Evolutionary conservation across 2,113 vertebrate species (phyloP).

Genomic region (Eudorcas thomsonii): DNA sequence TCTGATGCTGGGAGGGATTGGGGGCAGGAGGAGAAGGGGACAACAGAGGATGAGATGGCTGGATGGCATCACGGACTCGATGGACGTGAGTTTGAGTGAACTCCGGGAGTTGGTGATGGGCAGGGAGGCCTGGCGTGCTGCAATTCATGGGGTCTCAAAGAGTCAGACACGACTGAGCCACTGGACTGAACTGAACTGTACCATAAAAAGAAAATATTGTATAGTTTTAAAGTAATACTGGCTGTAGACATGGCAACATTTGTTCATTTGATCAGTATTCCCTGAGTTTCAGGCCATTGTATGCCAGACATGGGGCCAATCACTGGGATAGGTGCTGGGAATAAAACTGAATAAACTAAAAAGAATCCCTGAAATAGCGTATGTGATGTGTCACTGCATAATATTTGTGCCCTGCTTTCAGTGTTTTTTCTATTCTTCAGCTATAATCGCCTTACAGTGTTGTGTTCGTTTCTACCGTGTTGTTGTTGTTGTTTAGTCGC

Average conservation of each 20-base stretch:
- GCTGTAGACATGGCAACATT: not conserved
- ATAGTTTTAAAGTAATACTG: not conserved
- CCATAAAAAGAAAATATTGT: not conserved
- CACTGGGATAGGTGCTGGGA: not conserved
- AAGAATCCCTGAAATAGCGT: not conserved
- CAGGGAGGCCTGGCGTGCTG: too few species aligned
- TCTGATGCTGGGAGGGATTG: too few species aligned
- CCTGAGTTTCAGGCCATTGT: not conserved
- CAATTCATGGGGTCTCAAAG: too few species aligned
- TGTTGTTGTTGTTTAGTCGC: not conserved
- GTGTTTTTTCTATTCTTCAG: not conserved
- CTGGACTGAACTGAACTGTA: too few species aligned
- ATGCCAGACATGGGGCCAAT: not conserved
- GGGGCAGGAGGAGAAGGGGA: too few species aligned
- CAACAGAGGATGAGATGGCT: too few species aligned
- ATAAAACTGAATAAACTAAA: not conserved
- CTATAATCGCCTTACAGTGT: not conserved
- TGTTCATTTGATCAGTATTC: not conserved
- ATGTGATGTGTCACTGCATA: not conserved
- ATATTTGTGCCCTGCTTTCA: not conserved
- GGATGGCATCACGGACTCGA: too few species aligned
- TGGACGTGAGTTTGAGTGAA: too few species aligned
- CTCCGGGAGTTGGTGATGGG: too few species aligned
- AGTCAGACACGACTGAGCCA: too few species aligned
- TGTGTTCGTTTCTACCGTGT: accelerated